Percentiles rank a stretch among this genome's conserved stretches.
Evolutionary conservation across 2,888 invertebrate genomes (phyloP).

Genomic region (Drosophila buzzatii): DNA sequence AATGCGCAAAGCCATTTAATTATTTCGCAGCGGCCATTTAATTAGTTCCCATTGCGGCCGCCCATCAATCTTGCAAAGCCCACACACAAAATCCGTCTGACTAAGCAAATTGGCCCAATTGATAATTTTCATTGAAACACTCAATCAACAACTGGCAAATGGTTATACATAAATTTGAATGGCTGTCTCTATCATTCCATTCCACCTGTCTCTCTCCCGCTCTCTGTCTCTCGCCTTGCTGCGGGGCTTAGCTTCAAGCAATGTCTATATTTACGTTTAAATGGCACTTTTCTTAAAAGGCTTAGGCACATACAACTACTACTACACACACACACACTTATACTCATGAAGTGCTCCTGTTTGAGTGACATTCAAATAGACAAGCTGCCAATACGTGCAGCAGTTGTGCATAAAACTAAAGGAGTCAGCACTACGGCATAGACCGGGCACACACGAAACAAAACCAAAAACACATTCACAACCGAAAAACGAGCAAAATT

Average conservation of each 20-base stretch:
- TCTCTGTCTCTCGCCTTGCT: constrained; percentile 9
- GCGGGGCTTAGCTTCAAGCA: constrained; percentile 42
- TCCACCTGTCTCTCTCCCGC: not conserved
- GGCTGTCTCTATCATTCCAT: constrained; percentile 10
- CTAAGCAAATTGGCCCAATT: constrained; percentile 68
- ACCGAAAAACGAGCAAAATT: constrained; percentile 71
- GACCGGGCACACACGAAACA: constrained; percentile 17
- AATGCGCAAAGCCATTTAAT: constrained; percentile 67
- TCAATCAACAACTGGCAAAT: constrained; percentile 75
- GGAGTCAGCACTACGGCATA: constrained; percentile 66
- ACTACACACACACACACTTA: constrained; percentile 15
- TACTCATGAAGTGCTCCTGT: constrained; percentile 29
- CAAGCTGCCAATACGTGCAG: constrained; percentile 77
- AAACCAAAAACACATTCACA: constrained; percentile 49
- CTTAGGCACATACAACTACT: constrained; percentile 56
- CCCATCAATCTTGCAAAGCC: constrained; percentile 26
- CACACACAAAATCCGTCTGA: constrained; percentile 37
- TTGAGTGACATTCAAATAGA: constrained; percentile 77
- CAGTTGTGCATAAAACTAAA: constrained; percentile 78
- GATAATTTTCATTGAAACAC: constrained; percentile 76
- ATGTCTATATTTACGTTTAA: constrained; percentile 80
- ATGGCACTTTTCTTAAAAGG: constrained; percentile 79
- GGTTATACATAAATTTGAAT: constrained; percentile 70
- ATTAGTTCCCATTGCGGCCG: constrained; percentile 51
- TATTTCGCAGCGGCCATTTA: constrained; percentile 57